phyloP scores from a whole-genome alignment of 2,797 vertebrate genomes.

The Scolopax rusticola region DNA sequence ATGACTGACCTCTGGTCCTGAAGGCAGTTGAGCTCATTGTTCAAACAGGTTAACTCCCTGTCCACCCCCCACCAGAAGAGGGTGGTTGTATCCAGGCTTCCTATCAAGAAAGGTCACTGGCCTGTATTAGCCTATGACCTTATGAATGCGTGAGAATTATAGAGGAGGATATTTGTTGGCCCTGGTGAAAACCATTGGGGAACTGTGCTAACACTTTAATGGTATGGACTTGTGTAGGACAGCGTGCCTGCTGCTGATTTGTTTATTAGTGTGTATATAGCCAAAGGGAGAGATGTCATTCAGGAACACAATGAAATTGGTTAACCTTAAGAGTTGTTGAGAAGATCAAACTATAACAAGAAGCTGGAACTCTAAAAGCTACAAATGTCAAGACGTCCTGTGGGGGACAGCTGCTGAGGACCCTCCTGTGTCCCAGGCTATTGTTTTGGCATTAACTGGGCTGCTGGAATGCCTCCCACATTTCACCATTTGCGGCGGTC shows the following conservation, averaged over 20 bases:
- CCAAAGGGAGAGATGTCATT: neutral
- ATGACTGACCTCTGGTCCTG: neutral
- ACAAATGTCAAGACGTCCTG: conserved; percentile 22
- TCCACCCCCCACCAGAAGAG: neutral
- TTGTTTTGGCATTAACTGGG: conserved; percentile 21
- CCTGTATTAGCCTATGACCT: neutral
- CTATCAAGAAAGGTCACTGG: conserved; percentile 37
- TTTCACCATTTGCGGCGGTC: neutral
- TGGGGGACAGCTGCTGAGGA: neutral
- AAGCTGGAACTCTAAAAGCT: neutral
- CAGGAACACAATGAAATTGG: neutral
- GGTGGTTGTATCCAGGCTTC: conserved; percentile 16
- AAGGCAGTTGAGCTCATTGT: conserved; percentile 27
- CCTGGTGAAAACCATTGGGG: neutral
- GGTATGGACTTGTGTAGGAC: neutral
- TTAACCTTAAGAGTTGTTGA: neutral
- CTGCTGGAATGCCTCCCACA: neutral
- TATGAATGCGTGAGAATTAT: neutral
- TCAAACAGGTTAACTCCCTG: conserved; percentile 33
- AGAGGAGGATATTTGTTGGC: neutral
- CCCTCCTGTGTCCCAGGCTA: conserved; percentile 15
- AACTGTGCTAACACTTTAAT: neutral
- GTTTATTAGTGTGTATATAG: neutral
- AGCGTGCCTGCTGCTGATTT: neutral
- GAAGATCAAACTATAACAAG: neutral